Evolutionary conservation across 2,113 vertebrate genomes (phyloP), one percentile per base, ranked within the genome.

Genomic region (Motacilla tschutschensis): DNA sequence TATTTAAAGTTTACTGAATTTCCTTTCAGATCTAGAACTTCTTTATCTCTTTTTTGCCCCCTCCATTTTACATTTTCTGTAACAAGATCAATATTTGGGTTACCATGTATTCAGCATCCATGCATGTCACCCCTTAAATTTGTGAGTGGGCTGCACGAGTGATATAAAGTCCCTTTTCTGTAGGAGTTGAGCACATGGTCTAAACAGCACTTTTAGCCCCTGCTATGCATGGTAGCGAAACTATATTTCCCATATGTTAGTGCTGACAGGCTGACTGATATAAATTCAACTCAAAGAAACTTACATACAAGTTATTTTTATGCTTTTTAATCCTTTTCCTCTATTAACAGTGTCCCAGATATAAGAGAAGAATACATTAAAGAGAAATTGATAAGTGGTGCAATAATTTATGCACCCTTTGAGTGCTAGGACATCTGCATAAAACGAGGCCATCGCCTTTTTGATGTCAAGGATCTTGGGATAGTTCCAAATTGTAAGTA

Each of bases 231-330:
- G 88, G 90, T 92, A 94, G 85, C 40, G n/a, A 94, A 95, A 86
- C 92, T 91, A 93, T 93, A 85, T 90, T 92, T 92, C 94, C 94
- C 93, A 89, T 93, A 95, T 95, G 94, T 91, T 94, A 94, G 94
- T 85, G 94, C 91, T 95, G 94, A 95, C 94, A 95, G 85, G 94
- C 94, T 95, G 94, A 94, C 93, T 94, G 94, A 94, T 95, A 94
- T 82, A 93, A 93, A 93, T 92, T 92, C 91, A 93, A 94, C 87
- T 94, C 90, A 90, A 92, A 91, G 81, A 93, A 92, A 94, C 92
- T 93, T 93, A 93, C 93, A 92, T 67, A 88, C 83, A 51, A 94
- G 91, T 92, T 93, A 94, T 93, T 95, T 95, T 95, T 94, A 86
- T 3, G 71, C 92, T 82, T 91, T 95, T 92, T 82, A 86, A 91